phyloP scores from a whole-genome alignment of 2,113 vertebrate species.

The Hippocampus zosterae region DNA sequence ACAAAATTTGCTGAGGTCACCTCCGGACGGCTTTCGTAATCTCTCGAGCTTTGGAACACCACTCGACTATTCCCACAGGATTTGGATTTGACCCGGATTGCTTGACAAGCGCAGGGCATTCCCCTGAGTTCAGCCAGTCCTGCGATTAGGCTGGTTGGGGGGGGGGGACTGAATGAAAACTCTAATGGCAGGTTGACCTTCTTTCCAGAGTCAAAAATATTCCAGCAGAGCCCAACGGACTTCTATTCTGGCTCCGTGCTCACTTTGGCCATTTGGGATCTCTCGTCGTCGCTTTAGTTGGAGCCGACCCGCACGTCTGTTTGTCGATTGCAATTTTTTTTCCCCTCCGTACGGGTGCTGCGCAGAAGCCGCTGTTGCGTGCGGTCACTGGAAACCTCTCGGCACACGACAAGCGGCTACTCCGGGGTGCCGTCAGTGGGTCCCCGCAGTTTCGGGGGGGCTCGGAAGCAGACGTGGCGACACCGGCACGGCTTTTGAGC shows the following conservation, averaged over 20 bases:
- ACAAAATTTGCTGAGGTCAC: conserved; percentile 33
- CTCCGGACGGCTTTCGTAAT: conserved; percentile 27
- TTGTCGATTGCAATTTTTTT: too few species aligned
- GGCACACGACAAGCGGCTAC: too few species aligned
- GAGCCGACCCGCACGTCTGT: too few species aligned
- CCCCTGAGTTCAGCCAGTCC: conserved; percentile 61
- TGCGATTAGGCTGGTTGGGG: conserved; percentile 46
- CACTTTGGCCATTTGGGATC: conserved; percentile 35
- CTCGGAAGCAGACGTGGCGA: too few species aligned
- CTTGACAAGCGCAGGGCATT: conserved; percentile 59
- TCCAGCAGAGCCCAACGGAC: conserved; percentile 37
- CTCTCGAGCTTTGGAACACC: conserved; percentile 33
- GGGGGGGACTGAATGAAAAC: conserved; percentile 48
- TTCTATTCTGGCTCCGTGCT: conserved; percentile 44
- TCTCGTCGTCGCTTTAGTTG: too few species aligned
- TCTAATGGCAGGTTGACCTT: conserved; percentile 52
- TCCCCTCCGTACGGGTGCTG: too few species aligned
- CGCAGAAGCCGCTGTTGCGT: too few species aligned
- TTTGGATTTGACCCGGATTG: conserved; percentile 55
- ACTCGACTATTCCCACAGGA: conserved; percentile 45
- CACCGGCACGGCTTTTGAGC: neutral
- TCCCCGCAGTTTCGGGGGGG: too few species aligned
- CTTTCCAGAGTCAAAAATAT: conserved; percentile 56
- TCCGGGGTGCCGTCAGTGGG: too few species aligned
- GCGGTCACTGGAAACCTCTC: too few species aligned